Percentiles rank a stretch among this genome's conserved stretches.
Conservation (phyloP, 2,113 vertebrate species). For the Mirounga angustirostris region DNA sequence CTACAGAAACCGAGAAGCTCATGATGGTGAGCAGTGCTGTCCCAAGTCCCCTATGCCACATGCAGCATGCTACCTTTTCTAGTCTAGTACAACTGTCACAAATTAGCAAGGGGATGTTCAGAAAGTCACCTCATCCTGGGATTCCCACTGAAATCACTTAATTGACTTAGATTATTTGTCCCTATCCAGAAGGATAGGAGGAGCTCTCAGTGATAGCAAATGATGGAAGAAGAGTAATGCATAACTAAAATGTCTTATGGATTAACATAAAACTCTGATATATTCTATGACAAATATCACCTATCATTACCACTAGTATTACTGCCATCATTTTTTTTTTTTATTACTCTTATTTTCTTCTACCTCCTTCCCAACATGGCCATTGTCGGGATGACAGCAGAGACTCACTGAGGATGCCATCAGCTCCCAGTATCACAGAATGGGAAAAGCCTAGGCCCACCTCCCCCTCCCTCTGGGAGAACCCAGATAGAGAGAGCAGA, state of each 20-base stretch:
- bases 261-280: background rate
- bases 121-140: background rate
- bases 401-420: background rate
- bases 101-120: background rate
- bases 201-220: background rate
- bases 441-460: rapidly evolving
- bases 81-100: background rate
- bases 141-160: background rate
- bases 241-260: background rate
- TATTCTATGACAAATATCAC: background rate
- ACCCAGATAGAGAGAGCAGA: background rate
- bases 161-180: background rate
- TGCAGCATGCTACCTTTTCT: background rate
- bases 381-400: background rate
- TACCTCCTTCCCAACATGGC: background rate
- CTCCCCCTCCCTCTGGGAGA: background rate
- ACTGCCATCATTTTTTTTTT: background rate
- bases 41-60: background rate
- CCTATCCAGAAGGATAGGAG: background rate
- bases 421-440: background rate
- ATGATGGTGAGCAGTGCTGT: rapidly evolving
- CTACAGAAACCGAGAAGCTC: background rate
- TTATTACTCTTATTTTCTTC: background rate
- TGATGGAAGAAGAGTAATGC: background rate
- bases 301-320: background rate